Conservation (phyloP, 2,113 vertebrate genomes). For the Heteronetta atricapilla region DNA sequence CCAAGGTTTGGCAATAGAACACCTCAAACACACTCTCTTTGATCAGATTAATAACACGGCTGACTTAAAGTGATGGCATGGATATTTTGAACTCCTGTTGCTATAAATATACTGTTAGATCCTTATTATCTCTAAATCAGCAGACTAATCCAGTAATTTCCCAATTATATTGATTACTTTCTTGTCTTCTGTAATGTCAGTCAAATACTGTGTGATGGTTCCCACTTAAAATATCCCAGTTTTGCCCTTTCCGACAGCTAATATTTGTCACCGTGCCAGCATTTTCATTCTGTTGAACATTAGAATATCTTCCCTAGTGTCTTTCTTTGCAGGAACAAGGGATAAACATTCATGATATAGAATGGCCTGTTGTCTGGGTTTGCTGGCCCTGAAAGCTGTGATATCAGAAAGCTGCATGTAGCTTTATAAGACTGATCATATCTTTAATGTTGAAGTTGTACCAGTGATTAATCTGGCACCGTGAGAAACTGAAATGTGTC, state of each 20-base stretch:
- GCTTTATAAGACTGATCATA: background rate
- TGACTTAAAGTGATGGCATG: accelerated
- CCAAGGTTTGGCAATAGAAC: background rate
- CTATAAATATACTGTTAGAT: background rate
- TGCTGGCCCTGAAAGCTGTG: background rate
- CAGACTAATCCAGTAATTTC: background rate
- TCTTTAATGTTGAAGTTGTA: background rate
- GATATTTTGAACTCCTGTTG: background rate
- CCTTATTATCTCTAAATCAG: background rate
- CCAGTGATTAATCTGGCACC: background rate
- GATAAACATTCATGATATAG: background rate
- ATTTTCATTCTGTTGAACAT: background rate
- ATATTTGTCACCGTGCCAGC: background rate
- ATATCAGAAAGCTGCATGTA: background rate
- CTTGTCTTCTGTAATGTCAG: background rate
- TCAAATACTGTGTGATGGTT: background rate
- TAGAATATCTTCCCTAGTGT: background rate
- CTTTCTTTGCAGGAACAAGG: background rate
- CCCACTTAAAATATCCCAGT: background rate
- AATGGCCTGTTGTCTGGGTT: background rate
- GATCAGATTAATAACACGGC: background rate
- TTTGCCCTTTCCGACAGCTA: background rate
- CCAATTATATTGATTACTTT: background rate
- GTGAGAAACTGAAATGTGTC: background rate
- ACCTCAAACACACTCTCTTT: background rate